These are phyloP conservation scores for Drosophila setosimentum DNA, from an alignment of 2,888 invertebrate species.

Conservation along the genomic window DNA sequence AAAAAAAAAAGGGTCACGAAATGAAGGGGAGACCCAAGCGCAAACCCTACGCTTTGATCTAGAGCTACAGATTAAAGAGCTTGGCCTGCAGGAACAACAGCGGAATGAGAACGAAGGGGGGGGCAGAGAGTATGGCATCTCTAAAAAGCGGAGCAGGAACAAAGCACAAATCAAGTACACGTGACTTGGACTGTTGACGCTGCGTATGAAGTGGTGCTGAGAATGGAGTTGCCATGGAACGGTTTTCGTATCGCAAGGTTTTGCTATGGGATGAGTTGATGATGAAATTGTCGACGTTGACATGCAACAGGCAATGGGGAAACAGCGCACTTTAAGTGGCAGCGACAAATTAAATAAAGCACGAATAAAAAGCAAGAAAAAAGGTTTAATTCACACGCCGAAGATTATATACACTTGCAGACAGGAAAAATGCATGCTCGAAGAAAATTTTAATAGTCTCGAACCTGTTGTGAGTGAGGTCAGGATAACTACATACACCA, in stretches of 20 bases:
- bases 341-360: slow-evolving; percentile 77
- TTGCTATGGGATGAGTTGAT: slow-evolving; percentile 44
- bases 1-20: slow-evolving; percentile 54
- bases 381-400: background rate
- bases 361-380: slow-evolving; percentile 26
- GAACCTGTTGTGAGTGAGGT: background rate
- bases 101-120: background rate
- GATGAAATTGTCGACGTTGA: slow-evolving; percentile 79
- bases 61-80: slow-evolving; percentile 68
- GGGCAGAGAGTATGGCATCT: slow-evolving; percentile 13
- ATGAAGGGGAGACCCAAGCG: slow-evolving; percentile 53
- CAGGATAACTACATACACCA: background rate
- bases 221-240: slow-evolving; percentile 12
- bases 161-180: slow-evolving; percentile 78
- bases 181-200: slow-evolving; percentile 68
- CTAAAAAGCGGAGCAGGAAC: slow-evolving; percentile 38
- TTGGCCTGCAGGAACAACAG: slow-evolving; percentile 21
- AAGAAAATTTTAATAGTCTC: background rate
- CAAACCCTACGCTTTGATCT: slow-evolving; percentile 55
- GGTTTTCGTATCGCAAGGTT: slow-evolving; percentile 3
- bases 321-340: slow-evolving; percentile 50
- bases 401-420: background rate
- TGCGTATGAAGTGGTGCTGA: slow-evolving; percentile 47
- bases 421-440: background rate
- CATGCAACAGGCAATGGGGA: slow-evolving; percentile 70